Conservation (phyloP, 2,797 vertebrate genomes). For the Thunnus albacares region DNA sequence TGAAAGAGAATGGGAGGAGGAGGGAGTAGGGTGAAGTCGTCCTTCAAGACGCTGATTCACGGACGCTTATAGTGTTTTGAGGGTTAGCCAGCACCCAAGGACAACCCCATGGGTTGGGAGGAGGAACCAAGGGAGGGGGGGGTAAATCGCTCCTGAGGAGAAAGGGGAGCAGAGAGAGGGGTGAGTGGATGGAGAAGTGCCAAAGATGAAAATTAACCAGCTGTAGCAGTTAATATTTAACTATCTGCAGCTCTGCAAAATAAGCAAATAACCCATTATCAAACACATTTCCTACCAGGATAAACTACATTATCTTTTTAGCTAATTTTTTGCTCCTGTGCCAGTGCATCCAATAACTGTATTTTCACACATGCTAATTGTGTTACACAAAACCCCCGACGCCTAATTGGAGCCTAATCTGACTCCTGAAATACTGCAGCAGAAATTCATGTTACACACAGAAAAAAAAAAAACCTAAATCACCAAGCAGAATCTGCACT, state of each 20-base stretch:
- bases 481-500: constrained; percentile 14
- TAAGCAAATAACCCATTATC: background rate
- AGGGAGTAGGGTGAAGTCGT: constrained; percentile 34
- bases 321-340: background rate
- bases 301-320: background rate
- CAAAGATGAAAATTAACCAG: constrained; percentile 42
- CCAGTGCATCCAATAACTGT: background rate
- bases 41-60: constrained; percentile 40
- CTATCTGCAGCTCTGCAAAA: constrained; percentile 7
- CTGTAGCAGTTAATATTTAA: constrained; percentile 38
- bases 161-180: background rate
- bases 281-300: background rate
- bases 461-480: constrained; percentile 29
- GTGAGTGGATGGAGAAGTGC: constrained; percentile 19
- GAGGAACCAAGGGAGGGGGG: constrained; percentile 5
- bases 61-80: constrained; percentile 29
- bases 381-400: constrained; percentile 1
- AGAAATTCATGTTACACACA: constrained; percentile 3
- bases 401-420: constrained; percentile 20
- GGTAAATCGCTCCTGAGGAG: constrained; percentile 10
- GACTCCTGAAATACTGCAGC: constrained; percentile 11
- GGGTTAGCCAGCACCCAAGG: constrained; percentile 38
- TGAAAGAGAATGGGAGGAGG: constrained; percentile 14
- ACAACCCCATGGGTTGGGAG: constrained; percentile 16
- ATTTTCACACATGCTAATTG: constrained; percentile 8